Conservation (phyloP, 2,888 invertebrate species). For the Drosophila hamatofila region DNA sequence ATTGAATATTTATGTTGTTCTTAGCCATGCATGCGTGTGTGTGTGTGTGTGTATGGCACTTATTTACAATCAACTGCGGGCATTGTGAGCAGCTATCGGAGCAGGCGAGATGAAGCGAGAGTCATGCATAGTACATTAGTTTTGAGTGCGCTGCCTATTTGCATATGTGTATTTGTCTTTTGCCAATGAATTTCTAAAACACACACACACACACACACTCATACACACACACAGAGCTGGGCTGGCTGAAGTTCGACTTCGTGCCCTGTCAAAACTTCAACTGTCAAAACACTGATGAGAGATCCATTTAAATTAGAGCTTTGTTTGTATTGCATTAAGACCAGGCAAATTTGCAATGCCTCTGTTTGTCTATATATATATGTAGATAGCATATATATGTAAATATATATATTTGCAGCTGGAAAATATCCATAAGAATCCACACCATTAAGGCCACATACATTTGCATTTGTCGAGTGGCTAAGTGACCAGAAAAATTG, state of each 20-base stretch:
- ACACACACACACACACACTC: constrained; percentile 30
- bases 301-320: constrained; percentile 74
- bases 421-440: constrained; percentile 8
- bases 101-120: constrained; percentile 24
- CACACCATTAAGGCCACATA: constrained; percentile 12
- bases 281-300: constrained; percentile 74
- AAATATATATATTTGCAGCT: constrained; percentile 10
- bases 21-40: constrained; percentile 4
- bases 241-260: constrained; percentile 6
- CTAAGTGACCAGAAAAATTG: constrained; percentile 35
- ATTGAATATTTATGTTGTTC: constrained; percentile 78
- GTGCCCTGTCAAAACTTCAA: constrained; percentile 70
- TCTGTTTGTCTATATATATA: constrained; percentile 30
- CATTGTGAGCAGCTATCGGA: constrained; percentile 37
- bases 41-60: constrained; percentile 24
- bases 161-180: constrained; percentile 76
- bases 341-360: constrained; percentile 64
- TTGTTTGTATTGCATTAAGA: constrained; percentile 76
- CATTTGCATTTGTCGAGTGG: constrained; percentile 23
- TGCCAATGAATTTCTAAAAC: constrained; percentile 74
- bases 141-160: constrained; percentile 73
- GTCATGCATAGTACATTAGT: constrained; percentile 71
- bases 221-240: constrained; percentile 12
- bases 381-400: constrained; percentile 2
- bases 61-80: constrained; percentile 58